These are phyloP conservation scores for Eulacestoma nigropectus DNA, from an alignment of 2,113 vertebrate species.

Conservation along the genomic window DNA sequence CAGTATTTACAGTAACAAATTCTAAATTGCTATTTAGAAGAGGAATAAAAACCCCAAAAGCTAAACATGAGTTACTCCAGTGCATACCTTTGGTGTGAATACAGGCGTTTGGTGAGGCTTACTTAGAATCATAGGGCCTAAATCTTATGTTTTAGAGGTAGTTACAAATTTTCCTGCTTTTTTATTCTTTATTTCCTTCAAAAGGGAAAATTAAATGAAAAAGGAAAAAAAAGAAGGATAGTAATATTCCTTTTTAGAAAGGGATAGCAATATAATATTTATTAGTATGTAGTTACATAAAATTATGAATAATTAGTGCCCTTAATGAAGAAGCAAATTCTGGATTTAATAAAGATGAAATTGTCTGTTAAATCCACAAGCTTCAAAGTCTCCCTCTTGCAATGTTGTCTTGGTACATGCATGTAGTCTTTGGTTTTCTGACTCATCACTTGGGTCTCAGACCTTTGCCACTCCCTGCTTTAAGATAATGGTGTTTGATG, in stretches of 20 bases:
- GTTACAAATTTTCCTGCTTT: neutral
- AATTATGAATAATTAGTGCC: neutral
- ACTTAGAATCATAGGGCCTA: neutral
- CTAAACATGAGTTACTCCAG: neutral
- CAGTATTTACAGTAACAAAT: neutral
- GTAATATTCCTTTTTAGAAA: neutral
- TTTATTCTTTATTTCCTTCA: neutral
- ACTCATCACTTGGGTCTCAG: neutral
- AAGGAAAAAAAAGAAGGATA: neutral
- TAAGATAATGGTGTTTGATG: neutral
- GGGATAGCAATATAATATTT: neutral
- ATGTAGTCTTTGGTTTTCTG: neutral
- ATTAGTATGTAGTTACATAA: neutral
- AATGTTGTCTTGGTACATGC: neutral
- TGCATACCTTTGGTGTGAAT: neutral
- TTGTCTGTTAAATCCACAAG: neutral
- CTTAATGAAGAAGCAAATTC: neutral
- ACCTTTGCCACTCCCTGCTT: neutral
- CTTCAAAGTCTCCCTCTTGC: neutral
- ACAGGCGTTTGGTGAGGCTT: neutral
- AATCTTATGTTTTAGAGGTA: neutral
- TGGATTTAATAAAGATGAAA: neutral
- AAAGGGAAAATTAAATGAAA: neutral
- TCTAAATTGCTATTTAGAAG: neutral
- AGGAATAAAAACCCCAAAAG: neutral